Base-by-base conservation (phyloP, 2,888 invertebrate species). In the Blomia tropicalis region DNA sequence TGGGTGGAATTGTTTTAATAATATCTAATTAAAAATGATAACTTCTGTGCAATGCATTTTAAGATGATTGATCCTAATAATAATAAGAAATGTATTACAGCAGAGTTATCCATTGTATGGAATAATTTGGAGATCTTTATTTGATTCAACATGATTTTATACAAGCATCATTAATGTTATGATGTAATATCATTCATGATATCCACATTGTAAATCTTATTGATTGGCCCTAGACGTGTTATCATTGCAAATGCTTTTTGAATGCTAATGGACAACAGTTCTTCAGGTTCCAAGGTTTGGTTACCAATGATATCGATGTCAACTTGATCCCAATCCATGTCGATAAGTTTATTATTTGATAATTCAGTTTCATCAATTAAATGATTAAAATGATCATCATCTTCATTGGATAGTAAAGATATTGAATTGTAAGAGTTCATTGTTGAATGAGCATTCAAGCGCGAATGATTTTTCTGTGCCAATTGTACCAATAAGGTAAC, bases 401-500 rank as follows among this genome's bases (percentile, higher is more conserved):
- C 11, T 7, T 27, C 51, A n/a, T 7, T 27, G 3, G 32, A n/a
- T 47, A 2, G 22, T 11, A 4, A 36, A 3, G 29, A n/a, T 3
- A 56, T 3, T 56, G 60, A 11, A 47, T 30, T 19, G 31, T 5
- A 14, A 53, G 56, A 53, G 60, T 60, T 27, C 62, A 65, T 23
- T 19, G 23, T 3, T 32, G 62, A 36, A 29, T 23, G 65, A 25
- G 64, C 29, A 11, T 62, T 47, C 17, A 65, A 29, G 43, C 54
- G 87, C 0, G 89, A 87, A 67, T 85, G 81, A 66, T 85, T 84
- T 64, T 90, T 84, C 68, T 85, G 79, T 1, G 88, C 92, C 23
- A 92, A 77, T 73, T 90, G 89, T 72, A 87, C 78, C 59, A 95
- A 75, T 29, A 95, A 78, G 22, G 84, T 83, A 0, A 87, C 82